Conservation (phyloP, 2,113 vertebrate species). For the Petromus typicus region DNA sequence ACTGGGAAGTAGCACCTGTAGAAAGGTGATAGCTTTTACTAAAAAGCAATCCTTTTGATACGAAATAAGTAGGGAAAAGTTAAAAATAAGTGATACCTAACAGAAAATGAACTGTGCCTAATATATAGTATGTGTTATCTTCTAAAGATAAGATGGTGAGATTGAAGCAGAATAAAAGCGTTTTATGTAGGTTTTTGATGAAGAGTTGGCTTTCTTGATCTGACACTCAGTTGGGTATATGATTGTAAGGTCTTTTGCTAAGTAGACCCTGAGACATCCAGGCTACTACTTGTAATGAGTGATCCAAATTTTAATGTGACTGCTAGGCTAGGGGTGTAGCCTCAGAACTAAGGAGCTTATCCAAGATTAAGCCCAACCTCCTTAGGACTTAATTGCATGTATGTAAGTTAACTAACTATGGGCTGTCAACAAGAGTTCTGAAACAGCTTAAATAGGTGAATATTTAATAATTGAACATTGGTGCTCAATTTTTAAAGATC, state of each 20-base stretch:
- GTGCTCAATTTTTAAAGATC: background rate
- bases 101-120: background rate
- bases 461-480: background rate
- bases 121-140: background rate
- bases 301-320: slow-evolving; percentile 7
- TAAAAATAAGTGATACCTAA: background rate
- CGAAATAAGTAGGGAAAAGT: background rate
- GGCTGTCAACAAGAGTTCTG: background rate
- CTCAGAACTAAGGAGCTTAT: slow-evolving; percentile 35
- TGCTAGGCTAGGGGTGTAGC: background rate
- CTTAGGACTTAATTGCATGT: background rate
- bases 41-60: background rate
- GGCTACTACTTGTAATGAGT: background rate
- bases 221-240: background rate
- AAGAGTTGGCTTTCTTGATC: background rate
- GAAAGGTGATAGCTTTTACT: slow-evolving; percentile 7
- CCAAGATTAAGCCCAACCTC: slow-evolving; percentile 31
- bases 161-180: background rate
- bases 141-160: background rate
- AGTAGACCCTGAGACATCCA: background rate
- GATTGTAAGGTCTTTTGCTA: background rate
- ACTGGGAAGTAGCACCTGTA: background rate
- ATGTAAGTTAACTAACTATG: background rate
- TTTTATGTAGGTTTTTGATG: background rate
- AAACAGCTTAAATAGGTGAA: background rate